Percentiles rank a stretch among this genome's conserved stretches.
Conservation (phyloP, 2,888 invertebrate genomes). For the Meandrusa payeni region DNA sequence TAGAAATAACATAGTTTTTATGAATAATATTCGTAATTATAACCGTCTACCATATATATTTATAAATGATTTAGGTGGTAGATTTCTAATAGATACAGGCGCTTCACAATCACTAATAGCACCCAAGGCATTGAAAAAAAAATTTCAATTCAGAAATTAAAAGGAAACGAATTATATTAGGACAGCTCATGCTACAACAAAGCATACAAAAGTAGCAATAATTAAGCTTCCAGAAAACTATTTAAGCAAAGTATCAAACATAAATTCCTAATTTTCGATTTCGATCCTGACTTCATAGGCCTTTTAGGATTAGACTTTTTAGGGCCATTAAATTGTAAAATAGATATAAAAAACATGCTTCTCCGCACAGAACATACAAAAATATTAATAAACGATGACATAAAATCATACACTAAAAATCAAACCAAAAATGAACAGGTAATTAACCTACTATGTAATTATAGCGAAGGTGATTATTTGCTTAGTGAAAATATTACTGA, state of each 20-base stretch:
- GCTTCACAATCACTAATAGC: slow-evolving; percentile 23
- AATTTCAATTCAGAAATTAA: slow-evolving; percentile 12
- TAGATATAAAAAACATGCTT: background rate
- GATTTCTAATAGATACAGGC: slow-evolving; percentile 25
- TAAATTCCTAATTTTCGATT: slow-evolving; percentile 35
- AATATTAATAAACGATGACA: background rate
- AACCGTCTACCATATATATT: slow-evolving; percentile 22
- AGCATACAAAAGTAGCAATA: slow-evolving; percentile 30
- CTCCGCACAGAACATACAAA: background rate
- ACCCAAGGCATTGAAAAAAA: slow-evolving; percentile 23
- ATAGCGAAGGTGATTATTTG: too few species aligned
- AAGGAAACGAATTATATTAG: slow-evolving; percentile 47
- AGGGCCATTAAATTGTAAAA: background rate
- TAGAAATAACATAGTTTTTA: slow-evolving; percentile 1
- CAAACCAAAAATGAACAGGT: background rate
- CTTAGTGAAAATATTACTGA: background rate
- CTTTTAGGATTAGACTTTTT: slow-evolving; percentile 33
- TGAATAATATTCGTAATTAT: slow-evolving; percentile 5
- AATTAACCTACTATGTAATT: background rate
- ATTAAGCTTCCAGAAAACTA: slow-evolving; percentile 14
- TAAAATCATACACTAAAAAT: background rate
- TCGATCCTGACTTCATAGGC: slow-evolving; percentile 34
- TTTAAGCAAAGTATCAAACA: slow-evolving; percentile 25
- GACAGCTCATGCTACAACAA: slow-evolving; percentile 49
- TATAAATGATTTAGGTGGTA: slow-evolving; percentile 22